A percentile compares a stretch with the other conserved stretches of the same genome.
Conservation (phyloP, 2,888 invertebrate species). For the Cordylochernes scorpioides region DNA sequence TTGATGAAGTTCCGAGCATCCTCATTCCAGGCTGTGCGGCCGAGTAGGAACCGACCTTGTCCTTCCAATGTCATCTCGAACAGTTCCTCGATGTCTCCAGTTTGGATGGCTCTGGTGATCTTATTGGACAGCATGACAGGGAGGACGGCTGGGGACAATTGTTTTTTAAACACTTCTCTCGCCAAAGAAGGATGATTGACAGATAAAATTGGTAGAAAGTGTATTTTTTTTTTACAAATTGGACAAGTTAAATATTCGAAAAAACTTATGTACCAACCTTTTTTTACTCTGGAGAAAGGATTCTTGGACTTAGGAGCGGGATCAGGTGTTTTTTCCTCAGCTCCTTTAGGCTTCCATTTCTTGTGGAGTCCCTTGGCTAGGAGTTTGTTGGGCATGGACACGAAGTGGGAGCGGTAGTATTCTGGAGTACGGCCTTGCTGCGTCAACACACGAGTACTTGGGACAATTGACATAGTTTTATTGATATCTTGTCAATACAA, state of each 20-base stretch:
- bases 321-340: slow-evolving; percentile 9
- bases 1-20: slow-evolving; percentile 58
- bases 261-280: neutral
- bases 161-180: too few species aligned
- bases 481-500: too few species aligned
- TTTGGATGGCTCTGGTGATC: slow-evolving; percentile 12
- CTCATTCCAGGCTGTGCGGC: slow-evolving; percentile 28
- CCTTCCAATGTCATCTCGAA: slow-evolving; percentile 16
- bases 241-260: too few species aligned
- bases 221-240: too few species aligned
- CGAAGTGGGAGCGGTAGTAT: slow-evolving; percentile 28
- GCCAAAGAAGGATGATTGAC: too few species aligned
- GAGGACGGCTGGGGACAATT: too few species aligned
- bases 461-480: too few species aligned
- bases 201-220: too few species aligned
- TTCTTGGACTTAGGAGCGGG: slow-evolving; percentile 5
- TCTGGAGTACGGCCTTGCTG: slow-evolving; percentile 24
- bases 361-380: slow-evolving; percentile 5
- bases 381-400: slow-evolving; percentile 22
- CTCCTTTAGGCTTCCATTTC: slow-evolving; percentile 3
- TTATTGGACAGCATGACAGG: slow-evolving; percentile 12
- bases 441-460: slow-evolving; percentile 2
- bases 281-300: neutral
- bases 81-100: slow-evolving; percentile 13
- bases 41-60: slow-evolving; percentile 15